phyloP scores from a whole-genome alignment of 2,888 invertebrate genomes.

The Petrophora chlorosata region DNA sequence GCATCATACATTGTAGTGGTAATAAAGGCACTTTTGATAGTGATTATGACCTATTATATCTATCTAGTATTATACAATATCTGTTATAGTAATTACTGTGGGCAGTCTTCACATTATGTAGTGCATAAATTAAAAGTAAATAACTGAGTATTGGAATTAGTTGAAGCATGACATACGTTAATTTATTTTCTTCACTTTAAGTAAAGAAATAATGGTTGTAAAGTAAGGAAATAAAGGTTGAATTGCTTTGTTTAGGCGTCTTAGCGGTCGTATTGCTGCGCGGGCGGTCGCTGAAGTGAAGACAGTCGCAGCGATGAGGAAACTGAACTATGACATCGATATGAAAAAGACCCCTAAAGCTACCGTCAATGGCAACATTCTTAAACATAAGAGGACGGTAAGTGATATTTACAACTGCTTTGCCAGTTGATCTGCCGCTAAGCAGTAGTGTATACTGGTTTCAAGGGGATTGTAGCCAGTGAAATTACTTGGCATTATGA shows the following conservation, averaged over 20 bases:
- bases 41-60: too few relatives aligned
- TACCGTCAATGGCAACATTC: slow-evolving; percentile 67
- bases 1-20: slow-evolving; percentile 22
- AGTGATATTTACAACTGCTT: too few relatives aligned
- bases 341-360: slow-evolving; percentile 61
- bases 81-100: slow-evolving; percentile 10
- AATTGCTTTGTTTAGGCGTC: slow-evolving; percentile 54
- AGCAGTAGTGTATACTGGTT: too few relatives aligned
- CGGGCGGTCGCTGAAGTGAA: slow-evolving; percentile 58
- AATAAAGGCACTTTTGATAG: slow-evolving; percentile 8
- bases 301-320: slow-evolving; percentile 61
- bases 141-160: background rate
- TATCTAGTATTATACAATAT: slow-evolving; percentile 7
- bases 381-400: slow-evolving; percentile 75
- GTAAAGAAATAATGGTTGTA: background rate
- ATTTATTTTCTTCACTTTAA: too few relatives aligned
- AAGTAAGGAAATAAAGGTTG: background rate
- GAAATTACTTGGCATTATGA: too few relatives aligned
- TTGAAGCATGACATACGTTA: background rate
- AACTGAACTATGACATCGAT: slow-evolving; percentile 63
- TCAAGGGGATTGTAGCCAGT: too few relatives aligned
- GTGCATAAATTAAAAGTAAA: slow-evolving; percentile 1
- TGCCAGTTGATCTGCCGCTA: too few relatives aligned
- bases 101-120: slow-evolving; percentile 3
- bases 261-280: slow-evolving; percentile 72